A percentile compares a stretch with the other conserved stretches of the same genome.
Conservation (phyloP, 1,140 invertebrate species). For the Rhagoletis zephyria region DNA sequence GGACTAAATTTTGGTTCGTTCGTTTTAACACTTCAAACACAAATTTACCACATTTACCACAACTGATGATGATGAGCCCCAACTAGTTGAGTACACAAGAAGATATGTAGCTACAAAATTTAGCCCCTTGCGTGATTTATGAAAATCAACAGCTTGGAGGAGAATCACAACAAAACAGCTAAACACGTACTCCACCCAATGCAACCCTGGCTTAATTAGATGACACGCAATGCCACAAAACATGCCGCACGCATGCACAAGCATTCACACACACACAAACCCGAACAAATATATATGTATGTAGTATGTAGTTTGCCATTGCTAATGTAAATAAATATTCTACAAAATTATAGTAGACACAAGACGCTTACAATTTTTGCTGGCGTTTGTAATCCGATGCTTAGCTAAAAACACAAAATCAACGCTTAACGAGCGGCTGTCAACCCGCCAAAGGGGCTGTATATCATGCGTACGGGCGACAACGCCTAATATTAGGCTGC, state of each 20-base stretch:
- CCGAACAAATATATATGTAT: neutral
- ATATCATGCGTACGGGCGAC: too few species aligned
- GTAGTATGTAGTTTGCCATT: neutral
- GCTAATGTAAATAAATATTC: neutral
- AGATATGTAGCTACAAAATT: conserved; percentile 5
- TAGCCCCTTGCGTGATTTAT: conserved; percentile 1
- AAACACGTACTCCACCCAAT: neutral
- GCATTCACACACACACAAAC: neutral
- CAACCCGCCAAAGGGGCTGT: too few species aligned
- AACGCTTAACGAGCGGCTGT: neutral
- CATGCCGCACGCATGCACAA: neutral
- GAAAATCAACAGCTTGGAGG: neutral
- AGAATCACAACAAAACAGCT: neutral
- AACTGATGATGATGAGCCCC: neutral
- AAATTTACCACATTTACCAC: neutral
- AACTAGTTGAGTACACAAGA: neutral
- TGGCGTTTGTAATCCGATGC: neutral
- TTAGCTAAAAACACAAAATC: conserved; percentile 37
- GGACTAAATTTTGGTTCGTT: too few species aligned
- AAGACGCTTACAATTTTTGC: neutral
- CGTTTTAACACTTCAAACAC: neutral
- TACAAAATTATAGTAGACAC: neutral
- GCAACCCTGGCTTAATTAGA: conserved; percentile 2
- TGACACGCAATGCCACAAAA: conserved; percentile 19
- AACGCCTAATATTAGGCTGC: neutral